phyloP scores from a whole-genome alignment of 2,888 invertebrate species.

The Alloplasta piceator region DNA sequence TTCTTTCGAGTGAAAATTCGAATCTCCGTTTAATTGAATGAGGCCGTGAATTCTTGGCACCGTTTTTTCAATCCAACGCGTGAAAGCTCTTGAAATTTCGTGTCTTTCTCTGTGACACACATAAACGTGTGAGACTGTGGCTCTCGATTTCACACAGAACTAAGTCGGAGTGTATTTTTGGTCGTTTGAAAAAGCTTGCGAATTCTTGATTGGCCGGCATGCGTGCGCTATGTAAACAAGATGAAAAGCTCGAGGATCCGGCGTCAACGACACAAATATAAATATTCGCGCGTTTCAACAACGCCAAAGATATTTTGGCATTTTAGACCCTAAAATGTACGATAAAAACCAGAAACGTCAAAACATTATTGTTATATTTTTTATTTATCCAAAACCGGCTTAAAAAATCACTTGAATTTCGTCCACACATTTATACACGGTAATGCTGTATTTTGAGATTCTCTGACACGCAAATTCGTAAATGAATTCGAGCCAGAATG shows the following conservation, averaged over 20 bases:
- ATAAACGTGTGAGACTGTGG: conserved; percentile 1
- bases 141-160: background rate
- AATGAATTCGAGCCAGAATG: conserved; percentile 1
- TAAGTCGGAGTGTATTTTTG: conserved; percentile 37
- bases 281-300: background rate
- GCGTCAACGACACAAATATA: background rate
- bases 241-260: conserved; percentile 5
- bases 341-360: background rate
- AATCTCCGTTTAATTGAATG: conserved; percentile 9
- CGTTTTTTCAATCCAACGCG: background rate
- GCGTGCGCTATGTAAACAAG: conserved; percentile 44
- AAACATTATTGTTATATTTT: background rate
- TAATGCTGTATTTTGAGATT: background rate
- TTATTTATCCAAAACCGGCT: background rate
- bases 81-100: conserved; percentile 16
- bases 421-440: background rate
- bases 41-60: conserved; percentile 22
- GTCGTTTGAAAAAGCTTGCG: conserved; percentile 18
- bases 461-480: background rate
- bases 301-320: background rate
- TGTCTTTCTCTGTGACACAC: background rate
- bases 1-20: conserved; percentile 11
- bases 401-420: background rate
- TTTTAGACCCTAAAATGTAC: background rate
- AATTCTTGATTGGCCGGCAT: conserved; percentile 40